Percentiles rank a stretch among this genome's conserved stretches.
These are phyloP conservation scores for Diadema setosum DNA, from an alignment of 35 echinoderm and acorn worm species.

Conservation along the genomic window DNA sequence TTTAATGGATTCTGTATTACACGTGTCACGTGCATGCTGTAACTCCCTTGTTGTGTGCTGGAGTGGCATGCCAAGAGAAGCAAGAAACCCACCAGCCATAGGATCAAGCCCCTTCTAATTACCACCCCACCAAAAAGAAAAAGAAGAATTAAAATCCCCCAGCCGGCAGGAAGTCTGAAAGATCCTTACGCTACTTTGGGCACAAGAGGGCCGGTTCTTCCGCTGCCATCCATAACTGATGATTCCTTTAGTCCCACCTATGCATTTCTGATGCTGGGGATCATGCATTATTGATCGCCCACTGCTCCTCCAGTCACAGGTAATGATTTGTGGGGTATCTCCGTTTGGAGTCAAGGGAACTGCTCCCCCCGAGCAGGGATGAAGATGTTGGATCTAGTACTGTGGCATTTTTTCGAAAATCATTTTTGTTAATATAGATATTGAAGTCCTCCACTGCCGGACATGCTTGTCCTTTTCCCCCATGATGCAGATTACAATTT, in stretches of 20 bases:
- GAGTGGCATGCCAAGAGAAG: too few relatives aligned
- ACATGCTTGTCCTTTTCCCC: too few relatives aligned
- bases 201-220: not conserved
- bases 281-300: constrained; percentile 1
- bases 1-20: too few relatives aligned
- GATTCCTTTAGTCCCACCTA: not conserved
- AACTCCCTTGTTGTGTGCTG: too few relatives aligned
- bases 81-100: too few relatives aligned
- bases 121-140: too few relatives aligned
- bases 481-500: too few relatives aligned
- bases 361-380: not conserved
- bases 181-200: not conserved
- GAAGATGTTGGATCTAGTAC: not conserved
- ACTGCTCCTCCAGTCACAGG: not conserved
- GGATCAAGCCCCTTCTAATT: too few relatives aligned
- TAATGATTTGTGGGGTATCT: constrained; percentile 11
- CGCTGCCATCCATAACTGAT: not conserved
- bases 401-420: too few relatives aligned
- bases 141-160: not conserved
- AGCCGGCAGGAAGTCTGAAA: not conserved
- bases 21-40: too few relatives aligned
- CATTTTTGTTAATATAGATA: too few relatives aligned
- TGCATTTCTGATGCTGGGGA: not conserved
- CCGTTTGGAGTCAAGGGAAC: not conserved
- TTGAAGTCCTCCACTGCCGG: too few relatives aligned